A percentile compares a stretch with the other conserved stretches of the same genome.
phyloP scores from a whole-genome alignment of 2,797 vertebrate species.

The Crenuchus spilurus region DNA sequence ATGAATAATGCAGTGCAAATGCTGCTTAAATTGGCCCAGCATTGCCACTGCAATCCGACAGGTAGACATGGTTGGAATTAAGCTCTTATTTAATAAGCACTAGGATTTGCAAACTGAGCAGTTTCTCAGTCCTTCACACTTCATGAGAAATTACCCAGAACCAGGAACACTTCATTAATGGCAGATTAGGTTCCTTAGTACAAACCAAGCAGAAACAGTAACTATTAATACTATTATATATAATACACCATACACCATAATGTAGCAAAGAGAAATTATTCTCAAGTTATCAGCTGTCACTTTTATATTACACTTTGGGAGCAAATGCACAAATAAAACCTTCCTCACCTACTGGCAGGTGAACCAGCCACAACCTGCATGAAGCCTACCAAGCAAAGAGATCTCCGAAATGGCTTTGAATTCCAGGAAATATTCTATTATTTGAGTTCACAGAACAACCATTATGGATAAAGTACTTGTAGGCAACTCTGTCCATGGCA shows the following conservation, averaged over 20 bases:
- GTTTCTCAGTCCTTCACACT: background rate
- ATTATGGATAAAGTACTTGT: no score
- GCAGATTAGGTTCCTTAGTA: conserved; percentile 29
- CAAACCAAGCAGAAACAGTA: conserved; percentile 13
- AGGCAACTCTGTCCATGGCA: no score
- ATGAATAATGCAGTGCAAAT: background rate
- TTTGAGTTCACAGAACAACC: no score
- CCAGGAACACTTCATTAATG: conserved; percentile 22
- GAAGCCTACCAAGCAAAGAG: background rate
- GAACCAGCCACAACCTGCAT: background rate
- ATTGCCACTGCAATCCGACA: background rate
- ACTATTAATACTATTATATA: no score
- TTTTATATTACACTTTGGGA: background rate
- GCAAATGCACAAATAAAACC: conserved; percentile 15
- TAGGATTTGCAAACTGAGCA: background rate
- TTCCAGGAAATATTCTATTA: no score
- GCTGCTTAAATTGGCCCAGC: background rate
- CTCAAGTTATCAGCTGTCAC: background rate
- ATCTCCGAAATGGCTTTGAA: background rate
- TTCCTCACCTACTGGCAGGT: background rate
- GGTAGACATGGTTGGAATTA: conserved; percentile 7
- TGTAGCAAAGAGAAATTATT: background rate
- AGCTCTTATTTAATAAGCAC: background rate
- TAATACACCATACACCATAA: no score
- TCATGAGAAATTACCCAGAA: conserved; percentile 31